Evolutionary conservation across 2,797 vertebrate species (phyloP).

Genomic region (Bryconaethiops microstoma): DNA sequence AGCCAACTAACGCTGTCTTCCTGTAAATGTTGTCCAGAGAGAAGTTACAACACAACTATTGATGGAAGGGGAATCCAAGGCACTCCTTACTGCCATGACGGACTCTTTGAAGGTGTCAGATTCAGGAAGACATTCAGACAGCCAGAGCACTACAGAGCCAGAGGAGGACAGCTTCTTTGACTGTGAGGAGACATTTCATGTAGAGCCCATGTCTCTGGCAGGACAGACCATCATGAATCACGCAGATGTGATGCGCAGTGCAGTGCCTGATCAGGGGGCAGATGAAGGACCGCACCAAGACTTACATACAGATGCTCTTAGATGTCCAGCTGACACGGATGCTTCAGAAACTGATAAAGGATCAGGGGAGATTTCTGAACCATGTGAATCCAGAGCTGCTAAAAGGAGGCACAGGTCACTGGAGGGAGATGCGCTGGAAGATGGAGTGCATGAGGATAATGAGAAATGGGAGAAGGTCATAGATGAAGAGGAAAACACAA

Average conservation of each 20-base stretch:
- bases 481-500: slow-evolving; percentile 56
- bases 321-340: background rate
- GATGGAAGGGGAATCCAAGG: slow-evolving; percentile 46
- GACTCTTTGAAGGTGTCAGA: slow-evolving; percentile 46
- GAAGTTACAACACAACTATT: background rate
- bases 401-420: slow-evolving; percentile 7
- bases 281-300: background rate
- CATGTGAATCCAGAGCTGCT: slow-evolving; percentile 4
- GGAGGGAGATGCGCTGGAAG: slow-evolving; percentile 14
- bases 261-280: background rate
- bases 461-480: slow-evolving; percentile 64
- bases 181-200: slow-evolving; percentile 79
- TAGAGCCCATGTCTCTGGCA: slow-evolving; percentile 13
- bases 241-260: background rate
- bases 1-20: background rate
- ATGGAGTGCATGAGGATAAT: slow-evolving; percentile 36
- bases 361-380: slow-evolving; percentile 18
- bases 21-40: slow-evolving; percentile 11
- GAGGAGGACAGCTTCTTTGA: slow-evolving; percentile 86
- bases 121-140: slow-evolving; percentile 18
- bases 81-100: slow-evolving; percentile 25
- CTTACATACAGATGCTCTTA: slow-evolving; percentile 24
- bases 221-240: slow-evolving; percentile 6
- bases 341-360: slow-evolving; percentile 11
- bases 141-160: slow-evolving; percentile 35